These are phyloP conservation scores for Eupristina koningsbergeri DNA, from an alignment of 1,140 invertebrate species.

Conservation along the genomic window DNA sequence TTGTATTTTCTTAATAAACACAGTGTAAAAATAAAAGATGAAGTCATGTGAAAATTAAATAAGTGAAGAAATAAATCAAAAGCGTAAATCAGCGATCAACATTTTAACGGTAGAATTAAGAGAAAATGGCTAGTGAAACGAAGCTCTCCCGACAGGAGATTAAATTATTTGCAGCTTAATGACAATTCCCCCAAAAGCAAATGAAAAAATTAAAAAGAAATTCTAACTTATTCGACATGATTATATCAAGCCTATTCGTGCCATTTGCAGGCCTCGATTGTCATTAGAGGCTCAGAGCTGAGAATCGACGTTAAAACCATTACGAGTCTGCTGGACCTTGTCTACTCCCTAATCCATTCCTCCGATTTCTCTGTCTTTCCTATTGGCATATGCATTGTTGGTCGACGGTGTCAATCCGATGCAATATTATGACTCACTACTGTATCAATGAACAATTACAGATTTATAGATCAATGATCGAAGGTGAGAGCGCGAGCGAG, in stretches of 20 bases:
- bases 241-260: constrained; percentile 38
- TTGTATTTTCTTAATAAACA: too few relatives aligned
- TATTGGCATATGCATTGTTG: neutral
- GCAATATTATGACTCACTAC: neutral
- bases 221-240: constrained; percentile 20
- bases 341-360: neutral
- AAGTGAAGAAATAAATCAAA: neutral
- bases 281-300: constrained; percentile 14
- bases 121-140: neutral
- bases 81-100: too few relatives aligned
- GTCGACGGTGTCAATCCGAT: neutral
- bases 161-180: constrained; percentile 24
- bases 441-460: neutral
- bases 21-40: too few relatives aligned
- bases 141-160: neutral
- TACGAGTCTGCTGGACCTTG: constrained; percentile 5
- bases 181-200: neutral
- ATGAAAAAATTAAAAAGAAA: constrained; percentile 41
- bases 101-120: too few relatives aligned
- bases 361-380: neutral
- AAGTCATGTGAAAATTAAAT: too few relatives aligned
- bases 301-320: neutral
- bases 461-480: neutral
- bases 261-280: neutral
- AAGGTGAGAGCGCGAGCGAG: too few relatives aligned